A percentile compares a stretch with the other conserved stretches of the same genome.
Evolutionary conservation across 2,888 invertebrate genomes (phyloP).

Genomic region (Antitype chi): DNA sequence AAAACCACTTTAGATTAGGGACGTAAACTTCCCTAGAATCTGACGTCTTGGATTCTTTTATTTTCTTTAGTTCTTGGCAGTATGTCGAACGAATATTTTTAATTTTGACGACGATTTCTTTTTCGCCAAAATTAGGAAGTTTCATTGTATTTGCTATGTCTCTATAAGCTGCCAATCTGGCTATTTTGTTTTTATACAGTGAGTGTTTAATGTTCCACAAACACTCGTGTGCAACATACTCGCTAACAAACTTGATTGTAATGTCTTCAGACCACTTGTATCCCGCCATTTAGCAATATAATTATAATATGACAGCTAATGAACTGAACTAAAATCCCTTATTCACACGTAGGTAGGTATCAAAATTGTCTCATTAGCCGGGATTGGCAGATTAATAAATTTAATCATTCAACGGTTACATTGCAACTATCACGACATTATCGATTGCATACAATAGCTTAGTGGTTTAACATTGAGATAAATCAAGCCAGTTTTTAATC

Average conservation of each 20-base stretch:
- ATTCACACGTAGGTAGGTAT: too few relatives aligned
- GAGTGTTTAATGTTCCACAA: conserved; percentile 40
- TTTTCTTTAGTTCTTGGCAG: conserved; percentile 43
- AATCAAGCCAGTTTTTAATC: not conserved
- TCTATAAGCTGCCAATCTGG: conserved; percentile 20
- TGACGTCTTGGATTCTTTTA: conserved; percentile 35
- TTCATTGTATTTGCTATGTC: conserved; percentile 36
- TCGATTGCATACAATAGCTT: not conserved
- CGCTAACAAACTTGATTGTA: conserved; percentile 49
- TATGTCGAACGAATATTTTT: conserved; percentile 45
- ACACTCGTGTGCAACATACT: conserved; percentile 49
- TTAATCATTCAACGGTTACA: not conserved
- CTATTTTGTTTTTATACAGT: conserved; percentile 41
- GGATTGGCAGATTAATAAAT: not conserved
- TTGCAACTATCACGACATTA: not conserved
- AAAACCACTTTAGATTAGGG: conserved; percentile 44
- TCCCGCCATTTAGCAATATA: conserved; percentile 36
- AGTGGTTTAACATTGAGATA: not conserved
- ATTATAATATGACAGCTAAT: conserved; percentile 17
- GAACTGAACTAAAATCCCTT: conserved; percentile 16
- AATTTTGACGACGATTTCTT: conserved; percentile 45
- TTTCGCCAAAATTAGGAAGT: conserved; percentile 43
- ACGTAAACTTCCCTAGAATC: conserved; percentile 36
- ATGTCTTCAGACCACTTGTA: conserved; percentile 46
- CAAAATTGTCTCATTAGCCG: too few relatives aligned